phyloP scores from a whole-genome alignment of 2,113 vertebrate genomes.

The Scalopus aquaticus region DNA sequence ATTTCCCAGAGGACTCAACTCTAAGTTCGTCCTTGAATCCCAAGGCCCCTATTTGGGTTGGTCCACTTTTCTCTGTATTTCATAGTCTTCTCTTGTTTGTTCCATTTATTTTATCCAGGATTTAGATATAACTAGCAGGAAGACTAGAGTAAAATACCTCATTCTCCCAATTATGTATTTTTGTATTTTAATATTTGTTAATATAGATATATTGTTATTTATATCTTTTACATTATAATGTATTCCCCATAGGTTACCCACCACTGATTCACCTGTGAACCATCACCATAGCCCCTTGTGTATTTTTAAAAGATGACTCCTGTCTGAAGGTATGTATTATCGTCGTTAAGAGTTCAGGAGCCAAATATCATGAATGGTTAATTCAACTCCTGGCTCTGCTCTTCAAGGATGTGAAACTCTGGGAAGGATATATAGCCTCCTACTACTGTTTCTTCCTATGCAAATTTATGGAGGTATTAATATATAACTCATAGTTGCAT shows the following conservation, averaged over 20 bases:
- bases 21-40: background rate
- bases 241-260: too few species aligned
- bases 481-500: background rate
- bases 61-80: background rate
- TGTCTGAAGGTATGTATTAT: background rate
- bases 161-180: background rate
- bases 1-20: background rate
- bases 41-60: background rate
- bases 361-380: background rate
- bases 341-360: background rate
- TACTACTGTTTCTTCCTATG: conserved; percentile 1
- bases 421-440: background rate
- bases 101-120: conserved; percentile 28
- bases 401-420: background rate
- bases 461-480: background rate
- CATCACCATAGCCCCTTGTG: too few species aligned
- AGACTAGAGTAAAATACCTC: background rate
- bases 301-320: background rate
- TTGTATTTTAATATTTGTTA: too few species aligned
- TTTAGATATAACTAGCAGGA: background rate
- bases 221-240: too few species aligned
- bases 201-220: too few species aligned
- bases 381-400: background rate
- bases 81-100: background rate
- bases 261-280: too few species aligned